Base-by-base conservation (phyloP, 2,113 vertebrate species). In the Sturnus vulgaris region DNA sequence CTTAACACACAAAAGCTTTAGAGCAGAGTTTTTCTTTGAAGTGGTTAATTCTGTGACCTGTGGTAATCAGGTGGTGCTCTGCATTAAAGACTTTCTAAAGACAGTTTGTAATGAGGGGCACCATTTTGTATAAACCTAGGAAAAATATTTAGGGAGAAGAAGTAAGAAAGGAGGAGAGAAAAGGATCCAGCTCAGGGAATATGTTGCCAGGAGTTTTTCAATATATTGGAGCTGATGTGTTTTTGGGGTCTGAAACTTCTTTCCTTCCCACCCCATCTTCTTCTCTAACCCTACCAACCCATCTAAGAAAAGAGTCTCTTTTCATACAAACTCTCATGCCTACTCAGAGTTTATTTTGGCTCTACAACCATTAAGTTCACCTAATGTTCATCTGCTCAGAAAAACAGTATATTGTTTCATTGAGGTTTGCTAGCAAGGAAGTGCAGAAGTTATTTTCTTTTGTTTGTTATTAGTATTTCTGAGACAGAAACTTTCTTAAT, bases 211-310 rank as follows among this genome's bases (percentile, higher is more conserved):
- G 56, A 73, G 2, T 40, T 91, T 56, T 52, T 88, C 14, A 50
- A 0, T 60, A 8, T 57, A 10, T 11, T 72, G 8, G 7, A 42
- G 11, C 15, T 3, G 1, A 5, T 64, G 46, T 61, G 11, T 20
- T 69, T n/a, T 56, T 33, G 37, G 46, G 2, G 8, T 79, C 33
- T 76, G 46, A 8, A 63, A 44, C 28, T 80, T 17, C 35, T 82
- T 42, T 30, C 10, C 14, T 82, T 55, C 15, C 9, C 18, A 42
- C 5, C 1, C 11, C 15, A 7, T 20, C 11, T 31, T 57, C 44
- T 92, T 76, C 82, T 60, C 66, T 68, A 69, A 60, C 10, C 7
- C 10, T 60, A 24, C 8, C 4, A 60, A 9, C 7, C 61, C 20
- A 28, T 19, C 12, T 59, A 68, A 64, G 33, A 68, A 53, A 72